phyloP scores from a whole-genome alignment of 2,797 vertebrate genomes.

The Lithobates sylvaticus region DNA sequence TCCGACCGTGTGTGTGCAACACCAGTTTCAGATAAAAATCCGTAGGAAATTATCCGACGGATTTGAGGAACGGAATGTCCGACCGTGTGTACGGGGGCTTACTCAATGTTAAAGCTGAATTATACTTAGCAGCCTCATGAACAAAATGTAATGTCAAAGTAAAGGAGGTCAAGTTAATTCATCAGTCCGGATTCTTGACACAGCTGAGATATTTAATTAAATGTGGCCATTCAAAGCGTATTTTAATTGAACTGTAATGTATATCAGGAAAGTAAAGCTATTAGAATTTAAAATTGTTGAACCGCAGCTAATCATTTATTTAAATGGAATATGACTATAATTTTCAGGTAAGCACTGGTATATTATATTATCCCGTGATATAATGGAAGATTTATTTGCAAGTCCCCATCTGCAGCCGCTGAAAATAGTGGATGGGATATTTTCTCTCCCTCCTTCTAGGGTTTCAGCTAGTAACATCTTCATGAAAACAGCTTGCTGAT shows the following conservation, averaged over 20 bases:
- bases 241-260: slow-evolving; percentile 56
- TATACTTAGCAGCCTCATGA: background rate
- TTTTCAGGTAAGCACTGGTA: slow-evolving; percentile 24
- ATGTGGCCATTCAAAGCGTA: slow-evolving; percentile 30
- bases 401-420: background rate
- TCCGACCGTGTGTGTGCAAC: too few species aligned
- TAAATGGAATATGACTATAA: slow-evolving; percentile 37
- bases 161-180: slow-evolving; percentile 52
- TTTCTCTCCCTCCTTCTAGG: background rate
- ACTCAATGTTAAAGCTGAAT: background rate
- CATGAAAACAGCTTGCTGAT: slow-evolving; percentile 1
- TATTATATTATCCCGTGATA: background rate
- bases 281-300: slow-evolving; percentile 34
- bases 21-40: too few species aligned
- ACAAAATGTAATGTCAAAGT: slow-evolving; percentile 36
- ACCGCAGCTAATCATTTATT: slow-evolving; percentile 48
- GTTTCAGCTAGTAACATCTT: slow-evolving; percentile 1
- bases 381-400: slow-evolving; percentile 4
- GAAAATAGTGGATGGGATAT: background rate
- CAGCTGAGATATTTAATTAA: slow-evolving; percentile 44
- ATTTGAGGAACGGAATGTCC: too few species aligned
- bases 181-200: slow-evolving; percentile 26
- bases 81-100: too few species aligned
- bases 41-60: too few species aligned
- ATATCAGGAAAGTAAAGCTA: slow-evolving; percentile 48